Base-by-base conservation (phyloP, 2,113 vertebrate genomes). In the Vidua chalybeata region DNA sequence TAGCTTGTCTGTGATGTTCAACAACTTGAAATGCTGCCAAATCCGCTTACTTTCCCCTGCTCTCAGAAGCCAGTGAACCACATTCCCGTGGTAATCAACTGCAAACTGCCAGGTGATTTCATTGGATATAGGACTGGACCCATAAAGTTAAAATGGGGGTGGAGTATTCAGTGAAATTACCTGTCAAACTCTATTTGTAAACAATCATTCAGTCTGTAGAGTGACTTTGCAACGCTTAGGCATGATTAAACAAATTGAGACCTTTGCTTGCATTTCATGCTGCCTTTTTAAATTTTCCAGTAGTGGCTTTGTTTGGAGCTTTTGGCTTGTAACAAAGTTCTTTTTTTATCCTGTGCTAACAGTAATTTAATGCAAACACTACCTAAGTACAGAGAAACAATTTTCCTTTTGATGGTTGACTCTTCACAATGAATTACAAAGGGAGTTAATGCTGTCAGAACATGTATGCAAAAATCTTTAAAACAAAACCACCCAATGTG, bases 161-260 rank as follows among this genome's bases (percentile, higher is more conserved):
- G 69, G 87, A 95, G 23, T 78, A 62, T 61, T 79, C 55, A 59
- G 49, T 91, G 66, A 79, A 94, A 94, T 94, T 95, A 58, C 35
- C 46, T 88, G 82, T 45, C 76, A 87, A 92, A 93, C 79, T 43
- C 61, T 73, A 79, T 93, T 94, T 91, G 87, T 73, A 91, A 80
- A 39, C n/a, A 96, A 84, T 90, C 58, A 71, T 89, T 96, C 59
- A 33, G 12, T 33, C 69, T 93, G 16, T 51, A 58, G 26, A 21
- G 64, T 93, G 55, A 91, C 78, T 90, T 93, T 90, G 28, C n/a
- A 87, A n/a, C 17, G 26, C 43, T 67, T 49, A 81, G 26, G 17
- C 35, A 87, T 84, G 58, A 90, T 89, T 90, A 95, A 96, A 82
- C 45, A 84, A 18, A 46, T 28, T 17, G 43, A 84, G 56, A 8